Evolutionary conservation across 1,140 invertebrate species (phyloP).

Genomic region (Agraylea sexmaculata): DNA sequence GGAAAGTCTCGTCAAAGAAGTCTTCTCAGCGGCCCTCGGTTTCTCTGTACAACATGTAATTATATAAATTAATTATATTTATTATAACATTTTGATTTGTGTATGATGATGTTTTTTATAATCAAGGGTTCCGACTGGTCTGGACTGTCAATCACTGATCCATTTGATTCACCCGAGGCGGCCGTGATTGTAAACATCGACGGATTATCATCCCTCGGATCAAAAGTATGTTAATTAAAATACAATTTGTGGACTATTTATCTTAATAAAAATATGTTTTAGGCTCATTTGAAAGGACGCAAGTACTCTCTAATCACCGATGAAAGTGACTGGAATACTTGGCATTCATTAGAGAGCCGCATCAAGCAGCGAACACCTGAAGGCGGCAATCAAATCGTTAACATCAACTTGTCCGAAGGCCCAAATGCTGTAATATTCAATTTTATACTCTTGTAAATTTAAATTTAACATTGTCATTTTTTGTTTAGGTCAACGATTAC

Average conservation of each 20-base stretch:
- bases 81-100: background rate
- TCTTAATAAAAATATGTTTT: too few relatives aligned
- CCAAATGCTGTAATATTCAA: constrained; percentile 44
- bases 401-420: constrained; percentile 51
- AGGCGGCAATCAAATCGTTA: constrained; percentile 45
- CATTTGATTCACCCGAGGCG: constrained; percentile 66
- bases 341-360: constrained; percentile 42
- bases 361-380: constrained; percentile 44
- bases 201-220: constrained; percentile 46
- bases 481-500: constrained; percentile 31
- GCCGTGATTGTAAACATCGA: constrained; percentile 62
- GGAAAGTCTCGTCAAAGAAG: constrained; percentile 54
- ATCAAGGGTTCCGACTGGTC: constrained; percentile 54
- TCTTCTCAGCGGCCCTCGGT: constrained; percentile 58
- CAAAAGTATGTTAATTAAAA: constrained; percentile 20
- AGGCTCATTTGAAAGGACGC: constrained; percentile 38
- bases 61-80: background rate
- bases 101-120: constrained; percentile 2
- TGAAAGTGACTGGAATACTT: constrained; percentile 51
- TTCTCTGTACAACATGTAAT: constrained; percentile 45
- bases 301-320: constrained; percentile 49
- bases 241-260: background rate
- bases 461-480: constrained; percentile 13
- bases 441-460: constrained; percentile 3
- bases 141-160: constrained; percentile 55